A percentile compares a stretch with the other conserved stretches of the same genome.
These are phyloP conservation scores for Neuroterus valhalla DNA, from an alignment of 1,140 invertebrate genomes.

Conservation along the genomic window DNA sequence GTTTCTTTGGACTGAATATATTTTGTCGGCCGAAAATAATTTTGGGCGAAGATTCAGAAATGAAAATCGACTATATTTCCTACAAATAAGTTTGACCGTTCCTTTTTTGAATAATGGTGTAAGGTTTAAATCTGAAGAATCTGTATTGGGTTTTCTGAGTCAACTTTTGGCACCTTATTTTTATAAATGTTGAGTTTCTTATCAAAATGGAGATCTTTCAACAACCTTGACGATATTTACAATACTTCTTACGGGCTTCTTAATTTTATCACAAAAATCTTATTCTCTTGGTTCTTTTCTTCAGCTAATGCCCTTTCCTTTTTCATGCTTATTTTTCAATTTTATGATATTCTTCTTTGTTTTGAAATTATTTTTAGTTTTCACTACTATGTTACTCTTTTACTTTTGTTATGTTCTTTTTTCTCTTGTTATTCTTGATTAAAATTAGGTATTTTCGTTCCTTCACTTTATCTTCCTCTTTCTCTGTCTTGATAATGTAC, in stretches of 20 bases:
- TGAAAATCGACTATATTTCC: no score
- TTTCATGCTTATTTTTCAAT: not conserved
- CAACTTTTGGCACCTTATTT: not conserved
- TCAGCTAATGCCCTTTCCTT: not conserved
- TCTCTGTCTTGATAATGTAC: not conserved
- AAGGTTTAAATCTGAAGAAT: no score
- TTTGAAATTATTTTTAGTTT: no score
- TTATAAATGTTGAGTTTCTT: not conserved
- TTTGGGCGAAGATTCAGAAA: no score
- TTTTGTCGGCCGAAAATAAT: no score
- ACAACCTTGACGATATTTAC: constrained; percentile 28
- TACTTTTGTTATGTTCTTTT: not conserved
- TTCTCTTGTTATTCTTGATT: not conserved
- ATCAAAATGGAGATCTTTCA: constrained; percentile 7
- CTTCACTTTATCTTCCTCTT: not conserved
- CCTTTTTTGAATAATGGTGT: no score
- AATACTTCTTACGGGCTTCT: not conserved
- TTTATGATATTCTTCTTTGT: no score
- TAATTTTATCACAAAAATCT: not conserved
- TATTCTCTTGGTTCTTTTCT: not conserved
- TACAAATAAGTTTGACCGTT: no score
- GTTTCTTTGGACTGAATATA: not conserved
- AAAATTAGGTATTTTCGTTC: not conserved
- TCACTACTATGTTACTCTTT: not conserved
- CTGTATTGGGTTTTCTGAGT: not conserved